phyloP scores from a whole-genome alignment of 1,140 invertebrate species.

The Lordiphosa collinella region DNA sequence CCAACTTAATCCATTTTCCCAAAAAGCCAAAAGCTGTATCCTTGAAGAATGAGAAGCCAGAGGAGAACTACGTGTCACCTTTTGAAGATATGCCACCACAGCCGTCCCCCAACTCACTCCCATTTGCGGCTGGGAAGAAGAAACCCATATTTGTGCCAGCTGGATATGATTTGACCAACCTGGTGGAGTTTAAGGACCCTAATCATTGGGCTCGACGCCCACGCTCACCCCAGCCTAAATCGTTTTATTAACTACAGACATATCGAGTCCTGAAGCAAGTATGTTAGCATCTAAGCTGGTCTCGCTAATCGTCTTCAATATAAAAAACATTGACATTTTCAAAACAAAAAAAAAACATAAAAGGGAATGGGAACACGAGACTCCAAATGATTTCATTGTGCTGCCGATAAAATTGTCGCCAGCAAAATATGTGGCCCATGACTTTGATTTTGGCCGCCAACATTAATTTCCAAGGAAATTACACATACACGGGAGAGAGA shows the following conservation, averaged over 20 bases:
- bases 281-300: conserved; percentile 6
- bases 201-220: conserved; percentile 1
- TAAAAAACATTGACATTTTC: conserved; percentile 7
- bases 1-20: too few species aligned
- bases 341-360: conserved; percentile 10
- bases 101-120: neutral
- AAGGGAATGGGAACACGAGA: conserved; percentile 16
- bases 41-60: neutral
- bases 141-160: neutral
- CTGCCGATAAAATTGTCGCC: conserved; percentile 78
- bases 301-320: conserved; percentile 11
- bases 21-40: neutral
- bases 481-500: conserved; percentile 41
- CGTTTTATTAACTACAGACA: too few species aligned
- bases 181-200: neutral
- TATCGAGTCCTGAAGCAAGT: neutral
- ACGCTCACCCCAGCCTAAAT: neutral
- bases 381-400: conserved; percentile 71
- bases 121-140: neutral
- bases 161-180: conserved; percentile 1
- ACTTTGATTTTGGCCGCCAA: conserved; percentile 77
- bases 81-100: conserved; percentile 4
- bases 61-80: conserved; percentile 1
- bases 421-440: conserved; percentile 60
- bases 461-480: conserved; percentile 77